Conservation (phyloP, 2,888 invertebrate species). For the Scelioninae gen. 1 region DNA sequence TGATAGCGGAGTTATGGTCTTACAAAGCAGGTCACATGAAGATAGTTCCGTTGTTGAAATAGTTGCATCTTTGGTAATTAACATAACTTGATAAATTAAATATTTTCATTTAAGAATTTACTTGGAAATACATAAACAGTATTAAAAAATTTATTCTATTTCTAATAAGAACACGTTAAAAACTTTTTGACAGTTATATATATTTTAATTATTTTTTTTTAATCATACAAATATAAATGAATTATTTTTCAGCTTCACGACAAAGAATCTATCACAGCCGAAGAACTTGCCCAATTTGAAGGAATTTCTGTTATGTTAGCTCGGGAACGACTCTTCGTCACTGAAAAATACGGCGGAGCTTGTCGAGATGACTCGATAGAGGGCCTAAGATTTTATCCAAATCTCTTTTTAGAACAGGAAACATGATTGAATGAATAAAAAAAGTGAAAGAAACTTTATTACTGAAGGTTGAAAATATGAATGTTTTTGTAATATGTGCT, state of each 20-base stretch:
- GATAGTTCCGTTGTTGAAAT: slow-evolving; percentile 89
- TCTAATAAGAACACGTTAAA: too few species aligned
- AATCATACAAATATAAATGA: too few species aligned
- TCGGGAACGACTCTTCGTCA: slow-evolving; percentile 93
- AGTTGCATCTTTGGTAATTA: slow-evolving; percentile 87
- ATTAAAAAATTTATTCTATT: too few species aligned
- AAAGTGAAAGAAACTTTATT: background rate
- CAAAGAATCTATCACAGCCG: slow-evolving; percentile 91
- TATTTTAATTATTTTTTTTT: slow-evolving; percentile 19
- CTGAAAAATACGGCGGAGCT: slow-evolving; percentile 93
- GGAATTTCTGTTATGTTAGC: slow-evolving; percentile 95
- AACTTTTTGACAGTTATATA: slow-evolving; percentile 21
- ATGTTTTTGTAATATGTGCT: slow-evolving; percentile 28
- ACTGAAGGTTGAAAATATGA: background rate
- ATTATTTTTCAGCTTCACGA: slow-evolving; percentile 87
- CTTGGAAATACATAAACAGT: too few species aligned
- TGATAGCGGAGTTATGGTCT: slow-evolving; percentile 97
- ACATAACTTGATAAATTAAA: too few species aligned
- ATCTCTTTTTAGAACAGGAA: slow-evolving; percentile 89
- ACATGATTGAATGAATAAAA: slow-evolving; percentile 73
- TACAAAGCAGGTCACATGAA: slow-evolving; percentile 92
- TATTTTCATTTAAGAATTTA: too few species aligned
- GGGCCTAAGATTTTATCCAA: slow-evolving; percentile 97
- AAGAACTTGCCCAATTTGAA: slow-evolving; percentile 92
- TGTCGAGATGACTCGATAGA: slow-evolving; percentile 98